Percentiles rank a stretch among this genome's conserved stretches.
These are phyloP conservation scores for Picus viridis DNA, from an alignment of 2,797 vertebrate species.

Conservation along the genomic window DNA sequence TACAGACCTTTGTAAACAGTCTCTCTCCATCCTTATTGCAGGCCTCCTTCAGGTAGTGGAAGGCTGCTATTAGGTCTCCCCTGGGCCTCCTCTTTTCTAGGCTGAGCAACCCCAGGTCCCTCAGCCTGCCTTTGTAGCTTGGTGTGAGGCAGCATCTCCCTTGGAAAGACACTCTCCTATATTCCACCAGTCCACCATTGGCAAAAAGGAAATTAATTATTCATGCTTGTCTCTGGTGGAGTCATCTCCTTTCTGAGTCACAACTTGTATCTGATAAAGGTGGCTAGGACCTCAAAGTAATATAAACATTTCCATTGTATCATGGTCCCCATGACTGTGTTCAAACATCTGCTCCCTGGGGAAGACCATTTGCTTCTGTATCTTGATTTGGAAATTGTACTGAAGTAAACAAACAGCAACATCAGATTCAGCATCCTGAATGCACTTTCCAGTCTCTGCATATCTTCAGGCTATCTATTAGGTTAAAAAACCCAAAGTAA, in stretches of 20 bases:
- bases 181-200: neutral
- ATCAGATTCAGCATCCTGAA: constrained; percentile 22
- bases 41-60: no score
- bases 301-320: neutral
- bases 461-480: constrained; percentile 50
- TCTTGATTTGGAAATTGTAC: constrained; percentile 35
- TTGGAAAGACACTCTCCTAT: neutral
- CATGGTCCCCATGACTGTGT: neutral
- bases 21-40: no score
- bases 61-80: no score
- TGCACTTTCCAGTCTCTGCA: constrained; percentile 8
- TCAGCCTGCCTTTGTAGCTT: neutral
- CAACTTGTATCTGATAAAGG: neutral
- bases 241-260: neutral
- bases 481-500: neutral
- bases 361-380: constrained; percentile 34
- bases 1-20: no score
- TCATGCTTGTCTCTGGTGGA: neutral
- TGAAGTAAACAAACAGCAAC: constrained; percentile 29
- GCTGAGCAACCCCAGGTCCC: no score
- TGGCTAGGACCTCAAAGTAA: neutral
- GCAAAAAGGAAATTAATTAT: neutral
- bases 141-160: neutral
- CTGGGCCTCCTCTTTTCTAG: no score
- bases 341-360: constrained; percentile 25